These are phyloP conservation scores for Philereme transversata DNA, from an alignment of 2,888 invertebrate species.

Conservation along the genomic window DNA sequence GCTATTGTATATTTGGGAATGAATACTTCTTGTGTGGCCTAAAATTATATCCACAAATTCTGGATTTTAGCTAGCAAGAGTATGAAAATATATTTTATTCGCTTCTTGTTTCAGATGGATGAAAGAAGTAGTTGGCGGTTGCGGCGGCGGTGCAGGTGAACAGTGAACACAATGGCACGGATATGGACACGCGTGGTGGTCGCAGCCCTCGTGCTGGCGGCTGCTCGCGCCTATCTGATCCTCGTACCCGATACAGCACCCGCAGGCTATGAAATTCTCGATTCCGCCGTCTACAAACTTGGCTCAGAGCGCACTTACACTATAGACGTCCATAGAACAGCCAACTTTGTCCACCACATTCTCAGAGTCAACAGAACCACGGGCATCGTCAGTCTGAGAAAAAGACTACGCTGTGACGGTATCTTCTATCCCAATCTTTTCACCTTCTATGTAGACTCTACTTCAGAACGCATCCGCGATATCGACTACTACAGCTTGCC, in stretches of 20 bases:
- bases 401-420: slow-evolving; percentile 90
- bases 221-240: slow-evolving; percentile 80
- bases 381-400: slow-evolving; percentile 89
- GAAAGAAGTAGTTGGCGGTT: slow-evolving; percentile 56
- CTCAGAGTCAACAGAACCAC: slow-evolving; percentile 89
- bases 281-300: slow-evolving; percentile 91
- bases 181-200: slow-evolving; percentile 59
- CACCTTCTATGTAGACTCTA: slow-evolving; percentile 94
- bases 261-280: slow-evolving; percentile 88
- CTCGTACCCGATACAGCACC: slow-evolving; percentile 84
- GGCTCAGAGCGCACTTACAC: slow-evolving; percentile 91
- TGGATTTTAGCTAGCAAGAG: too few relatives aligned
- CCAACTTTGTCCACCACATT: slow-evolving; percentile 91
- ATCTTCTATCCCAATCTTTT: slow-evolving; percentile 93
- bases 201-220: slow-evolving; percentile 57
- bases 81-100: too few relatives aligned
- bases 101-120: slow-evolving; percentile 64
- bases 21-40: slow-evolving; percentile 11
- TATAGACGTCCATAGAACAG: slow-evolving; percentile 91
- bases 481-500: slow-evolving; percentile 94
- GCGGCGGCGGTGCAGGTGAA: slow-evolving; percentile 77
- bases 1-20: slow-evolving; percentile 10
- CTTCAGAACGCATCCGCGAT: slow-evolving; percentile 89
- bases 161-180: slow-evolving; percentile 52
- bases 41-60: too few relatives aligned